A percentile compares a stretch with the other conserved stretches of the same genome.
Conservation (phyloP, 2,888 invertebrate species). For the Acholoe squamosa region DNA sequence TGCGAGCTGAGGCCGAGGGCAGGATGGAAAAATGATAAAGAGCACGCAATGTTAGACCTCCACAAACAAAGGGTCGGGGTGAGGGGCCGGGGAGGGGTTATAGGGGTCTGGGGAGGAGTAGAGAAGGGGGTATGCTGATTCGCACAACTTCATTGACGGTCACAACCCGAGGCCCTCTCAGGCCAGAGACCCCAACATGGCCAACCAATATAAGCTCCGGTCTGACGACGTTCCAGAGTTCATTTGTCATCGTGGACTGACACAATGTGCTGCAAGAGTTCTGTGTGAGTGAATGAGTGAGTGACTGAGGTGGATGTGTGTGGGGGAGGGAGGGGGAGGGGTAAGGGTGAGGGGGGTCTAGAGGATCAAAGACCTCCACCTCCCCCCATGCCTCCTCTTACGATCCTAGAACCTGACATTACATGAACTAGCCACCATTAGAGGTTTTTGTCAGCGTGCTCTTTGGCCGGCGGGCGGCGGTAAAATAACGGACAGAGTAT, state of each 20-base stretch:
- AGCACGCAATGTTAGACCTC: slow-evolving; percentile 17
- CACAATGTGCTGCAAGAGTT: slow-evolving; percentile 55
- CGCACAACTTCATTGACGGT: slow-evolving; percentile 25
- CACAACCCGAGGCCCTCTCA: slow-evolving; percentile 2
- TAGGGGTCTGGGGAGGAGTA: neutral
- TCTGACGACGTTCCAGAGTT: slow-evolving; percentile 30
- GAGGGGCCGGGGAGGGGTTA: neutral
- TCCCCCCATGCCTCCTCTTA: neutral
- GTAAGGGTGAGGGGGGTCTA: neutral
- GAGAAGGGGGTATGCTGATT: slow-evolving; percentile 6
- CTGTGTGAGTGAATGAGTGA: no score
- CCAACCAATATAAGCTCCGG: slow-evolving; percentile 21
- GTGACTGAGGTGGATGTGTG: neutral
- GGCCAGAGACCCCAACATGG: slow-evolving; percentile 24
- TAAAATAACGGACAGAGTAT: slow-evolving; percentile 21
- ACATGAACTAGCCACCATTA: slow-evolving; percentile 42
- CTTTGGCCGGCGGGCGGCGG: neutral
- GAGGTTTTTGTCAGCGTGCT: slow-evolving; percentile 36
- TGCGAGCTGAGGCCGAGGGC: neutral
- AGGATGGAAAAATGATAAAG: slow-evolving; percentile 50
- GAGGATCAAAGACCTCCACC: slow-evolving; percentile 41
- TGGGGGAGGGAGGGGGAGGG: neutral
- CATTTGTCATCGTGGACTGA: slow-evolving; percentile 60
- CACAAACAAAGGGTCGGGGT: slow-evolving; percentile 28
- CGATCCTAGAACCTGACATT: slow-evolving; percentile 39